These are phyloP conservation scores for Arremon aurantiirostris DNA, from an alignment of 2,797 vertebrate species.

Conservation along the genomic window DNA sequence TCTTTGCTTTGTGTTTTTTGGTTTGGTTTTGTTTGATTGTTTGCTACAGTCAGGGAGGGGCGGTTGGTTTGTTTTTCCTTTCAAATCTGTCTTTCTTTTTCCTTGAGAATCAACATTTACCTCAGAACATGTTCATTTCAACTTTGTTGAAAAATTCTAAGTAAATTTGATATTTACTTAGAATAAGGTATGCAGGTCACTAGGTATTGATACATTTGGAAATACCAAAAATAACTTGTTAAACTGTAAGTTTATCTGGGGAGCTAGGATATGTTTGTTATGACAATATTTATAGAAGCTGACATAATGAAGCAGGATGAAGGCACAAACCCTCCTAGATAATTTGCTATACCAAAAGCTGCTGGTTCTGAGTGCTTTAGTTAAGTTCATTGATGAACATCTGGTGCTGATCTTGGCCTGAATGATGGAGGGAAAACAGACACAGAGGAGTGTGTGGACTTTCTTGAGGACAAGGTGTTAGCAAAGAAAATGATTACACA, in stretches of 20 bases:
- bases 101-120: fast-evolving
- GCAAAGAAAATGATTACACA: background rate
- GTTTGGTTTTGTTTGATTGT: background rate
- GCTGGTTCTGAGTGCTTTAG: background rate
- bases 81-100: background rate
- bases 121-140: background rate
- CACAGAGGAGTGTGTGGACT: background rate
- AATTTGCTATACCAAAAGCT: background rate
- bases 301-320: background rate
- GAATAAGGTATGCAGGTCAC: background rate
- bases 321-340: background rate
- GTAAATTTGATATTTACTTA: background rate
- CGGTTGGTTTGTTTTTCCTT: fast-evolving
- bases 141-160: background rate
- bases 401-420: background rate
- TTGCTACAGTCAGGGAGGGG: background rate
- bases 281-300: background rate
- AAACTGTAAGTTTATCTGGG: background rate
- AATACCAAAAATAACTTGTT: background rate
- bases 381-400: background rate
- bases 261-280: background rate
- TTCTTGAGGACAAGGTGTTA: background rate
- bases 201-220: background rate
- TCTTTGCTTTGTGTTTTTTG: background rate
- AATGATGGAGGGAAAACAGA: background rate